Conservation (phyloP, 1,140 invertebrate species). For the Gyrodactylus bullatarudis region DNA sequence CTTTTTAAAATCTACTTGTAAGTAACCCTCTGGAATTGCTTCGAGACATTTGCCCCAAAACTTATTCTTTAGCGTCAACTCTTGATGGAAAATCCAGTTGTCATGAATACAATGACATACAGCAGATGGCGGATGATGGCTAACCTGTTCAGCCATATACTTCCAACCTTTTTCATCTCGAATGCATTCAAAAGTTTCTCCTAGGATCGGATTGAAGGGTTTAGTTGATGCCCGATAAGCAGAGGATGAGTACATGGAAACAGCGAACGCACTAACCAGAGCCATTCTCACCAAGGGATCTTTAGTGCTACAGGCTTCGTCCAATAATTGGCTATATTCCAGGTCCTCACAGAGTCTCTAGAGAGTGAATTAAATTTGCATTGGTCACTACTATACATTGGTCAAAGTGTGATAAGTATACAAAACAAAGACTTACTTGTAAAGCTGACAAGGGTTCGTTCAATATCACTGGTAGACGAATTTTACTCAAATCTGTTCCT, state of each 20-base stretch:
- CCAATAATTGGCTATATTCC: conserved; percentile 19
- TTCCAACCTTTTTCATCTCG: conserved; percentile 38
- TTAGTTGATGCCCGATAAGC: conserved; percentile 17
- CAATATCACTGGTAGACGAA: conserved; percentile 19
- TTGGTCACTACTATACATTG: neutral
- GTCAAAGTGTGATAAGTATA: too few relatives aligned
- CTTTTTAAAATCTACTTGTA: conserved; percentile 22
- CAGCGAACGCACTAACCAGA: conserved; percentile 27
- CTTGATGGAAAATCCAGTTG: conserved; percentile 42
- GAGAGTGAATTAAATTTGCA: neutral
- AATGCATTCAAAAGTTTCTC: conserved; percentile 28
- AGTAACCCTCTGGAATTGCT: conserved; percentile 19
- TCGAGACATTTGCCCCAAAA: conserved; percentile 24
- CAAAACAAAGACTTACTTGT: conserved; percentile 15
- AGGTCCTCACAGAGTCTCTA: conserved; percentile 19
- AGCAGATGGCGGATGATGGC: conserved; percentile 19
- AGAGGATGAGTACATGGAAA: conserved; percentile 17
- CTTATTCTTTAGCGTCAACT: conserved; percentile 19
- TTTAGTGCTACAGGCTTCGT: conserved; percentile 14
- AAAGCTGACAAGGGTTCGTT: conserved; percentile 19
- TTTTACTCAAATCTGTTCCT: conserved; percentile 28
- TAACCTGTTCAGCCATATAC: conserved; percentile 34
- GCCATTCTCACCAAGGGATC: conserved; percentile 19
- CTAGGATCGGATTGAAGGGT: conserved; percentile 18
- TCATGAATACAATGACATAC: conserved; percentile 19